Conservation (phyloP, 2,113 vertebrate genomes). For the Xenopus borealis region DNA sequence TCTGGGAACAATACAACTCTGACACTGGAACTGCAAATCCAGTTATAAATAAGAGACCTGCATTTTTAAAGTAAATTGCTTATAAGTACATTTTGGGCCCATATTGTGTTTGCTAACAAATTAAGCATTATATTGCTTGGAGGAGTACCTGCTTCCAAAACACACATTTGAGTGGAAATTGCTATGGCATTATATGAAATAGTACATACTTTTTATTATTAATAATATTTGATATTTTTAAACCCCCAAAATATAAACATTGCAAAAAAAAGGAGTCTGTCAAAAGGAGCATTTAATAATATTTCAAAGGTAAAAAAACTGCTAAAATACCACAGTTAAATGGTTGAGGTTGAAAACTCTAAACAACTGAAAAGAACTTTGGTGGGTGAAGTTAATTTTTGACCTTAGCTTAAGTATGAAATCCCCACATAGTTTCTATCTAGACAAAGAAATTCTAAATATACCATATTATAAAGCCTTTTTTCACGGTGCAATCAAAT, state of each 20-base stretch:
- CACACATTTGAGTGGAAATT: background rate
- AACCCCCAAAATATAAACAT: background rate
- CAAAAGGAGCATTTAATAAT: background rate
- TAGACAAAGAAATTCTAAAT: too few relatives aligned
- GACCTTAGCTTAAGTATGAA: too few relatives aligned
- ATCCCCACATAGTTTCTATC: too few relatives aligned
- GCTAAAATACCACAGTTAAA: too few relatives aligned
- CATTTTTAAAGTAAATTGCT: slow-evolving; percentile 32
- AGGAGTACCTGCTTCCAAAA: slow-evolving; percentile 23
- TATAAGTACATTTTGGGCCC: slow-evolving; percentile 35
- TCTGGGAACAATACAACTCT: slow-evolving; percentile 18
- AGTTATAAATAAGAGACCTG: slow-evolving; percentile 32
- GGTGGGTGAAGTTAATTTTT: too few relatives aligned
- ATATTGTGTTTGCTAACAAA: slow-evolving; percentile 33
- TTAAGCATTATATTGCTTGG: slow-evolving; percentile 27
- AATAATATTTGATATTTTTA: background rate
- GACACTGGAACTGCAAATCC: slow-evolving; percentile 30
- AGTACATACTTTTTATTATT: slow-evolving; percentile 1
- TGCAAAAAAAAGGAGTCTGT: background rate
- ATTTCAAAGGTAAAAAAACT: too few relatives aligned
- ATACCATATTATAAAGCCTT: too few relatives aligned
- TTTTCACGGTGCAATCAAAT: too few relatives aligned
- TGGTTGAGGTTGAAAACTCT: too few relatives aligned
- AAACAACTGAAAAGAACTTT: too few relatives aligned
- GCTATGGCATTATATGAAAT: slow-evolving; percentile 1